Conservation (phyloP, 2,888 invertebrate species). For the Leptopilina myrica region DNA sequence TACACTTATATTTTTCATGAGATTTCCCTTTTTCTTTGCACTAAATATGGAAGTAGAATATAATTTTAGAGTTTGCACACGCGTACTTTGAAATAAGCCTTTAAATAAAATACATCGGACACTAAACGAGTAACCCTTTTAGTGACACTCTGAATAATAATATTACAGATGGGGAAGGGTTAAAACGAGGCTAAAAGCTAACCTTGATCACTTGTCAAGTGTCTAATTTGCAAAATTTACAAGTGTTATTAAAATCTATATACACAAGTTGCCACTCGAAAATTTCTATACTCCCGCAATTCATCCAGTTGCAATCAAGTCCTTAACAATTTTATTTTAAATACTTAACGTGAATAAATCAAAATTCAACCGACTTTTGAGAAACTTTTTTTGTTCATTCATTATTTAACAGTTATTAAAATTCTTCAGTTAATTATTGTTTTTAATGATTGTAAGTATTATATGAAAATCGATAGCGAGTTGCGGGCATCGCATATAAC, state of each 20-base stretch:
- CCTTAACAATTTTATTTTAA: too few relatives aligned
- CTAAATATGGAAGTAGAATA: not conserved
- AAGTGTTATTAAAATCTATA: not conserved
- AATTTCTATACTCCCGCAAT: too few relatives aligned
- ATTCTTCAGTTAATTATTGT: not conserved
- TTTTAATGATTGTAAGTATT: not conserved
- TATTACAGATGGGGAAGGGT: constrained; percentile 16
- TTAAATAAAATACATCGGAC: not conserved
- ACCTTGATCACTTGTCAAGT: not conserved
- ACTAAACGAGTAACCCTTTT: constrained; percentile 17
- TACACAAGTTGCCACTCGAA: too few relatives aligned
- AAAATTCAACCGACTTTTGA: not conserved
- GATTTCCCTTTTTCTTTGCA: not conserved
- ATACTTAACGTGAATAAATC: too few relatives aligned
- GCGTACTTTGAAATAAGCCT: not conserved
- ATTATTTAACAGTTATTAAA: too few relatives aligned
- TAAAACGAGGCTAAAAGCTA: constrained; percentile 3
- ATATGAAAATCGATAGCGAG: too few relatives aligned
- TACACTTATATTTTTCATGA: too few relatives aligned
- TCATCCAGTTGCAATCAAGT: too few relatives aligned
- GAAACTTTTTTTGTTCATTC: too few relatives aligned
- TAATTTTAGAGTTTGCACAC: not conserved
- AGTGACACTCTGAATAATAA: constrained; percentile 24
- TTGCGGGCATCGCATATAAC: too few relatives aligned
- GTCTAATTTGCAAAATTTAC: not conserved